Conservation (phyloP, 2,797 vertebrate species). For the Cetoscarus ocellatus region DNA sequence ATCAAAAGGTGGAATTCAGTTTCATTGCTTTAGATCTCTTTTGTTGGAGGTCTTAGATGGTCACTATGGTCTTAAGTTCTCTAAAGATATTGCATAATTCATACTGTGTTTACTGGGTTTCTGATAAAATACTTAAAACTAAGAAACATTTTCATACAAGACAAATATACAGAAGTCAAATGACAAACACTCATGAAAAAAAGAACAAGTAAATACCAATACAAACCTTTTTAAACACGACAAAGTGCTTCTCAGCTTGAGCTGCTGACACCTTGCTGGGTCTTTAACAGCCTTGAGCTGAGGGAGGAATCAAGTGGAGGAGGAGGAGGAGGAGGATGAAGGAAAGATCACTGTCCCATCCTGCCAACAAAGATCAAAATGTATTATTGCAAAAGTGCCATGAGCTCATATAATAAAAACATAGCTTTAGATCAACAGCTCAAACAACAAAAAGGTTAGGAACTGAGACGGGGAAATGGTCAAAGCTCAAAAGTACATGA, state of each 20-base stretch:
- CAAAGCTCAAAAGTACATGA: neutral
- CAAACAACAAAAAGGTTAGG: neutral
- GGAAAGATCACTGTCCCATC: conserved; percentile 53
- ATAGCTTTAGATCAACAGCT: neutral
- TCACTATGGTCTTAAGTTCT: neutral
- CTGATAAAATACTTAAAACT: no score
- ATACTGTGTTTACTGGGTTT: neutral
- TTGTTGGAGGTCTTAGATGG: no score
- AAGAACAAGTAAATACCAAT: neutral
- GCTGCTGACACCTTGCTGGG: conserved; percentile 43
- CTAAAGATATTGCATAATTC: neutral
- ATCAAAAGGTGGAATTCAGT: no score
- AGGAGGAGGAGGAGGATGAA: conserved; percentile 49
- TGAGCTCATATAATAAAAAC: neutral
- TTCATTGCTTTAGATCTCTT: no score
- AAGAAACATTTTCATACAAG: no score
- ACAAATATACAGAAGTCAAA: no score
- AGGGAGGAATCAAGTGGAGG: conserved; percentile 48
- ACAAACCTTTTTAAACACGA: conserved; percentile 47
- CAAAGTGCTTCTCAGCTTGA: conserved; percentile 39
- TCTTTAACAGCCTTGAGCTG: conserved; percentile 41
- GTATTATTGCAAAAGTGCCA: neutral
- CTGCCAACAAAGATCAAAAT: conserved; percentile 15
- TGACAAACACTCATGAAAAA: no score
- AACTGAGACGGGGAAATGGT: neutral